A percentile compares a stretch with the other conserved stretches of the same genome.
Conservation (phyloP, 92 coral and sea anemone species). For the Pocillopora grandis region DNA sequence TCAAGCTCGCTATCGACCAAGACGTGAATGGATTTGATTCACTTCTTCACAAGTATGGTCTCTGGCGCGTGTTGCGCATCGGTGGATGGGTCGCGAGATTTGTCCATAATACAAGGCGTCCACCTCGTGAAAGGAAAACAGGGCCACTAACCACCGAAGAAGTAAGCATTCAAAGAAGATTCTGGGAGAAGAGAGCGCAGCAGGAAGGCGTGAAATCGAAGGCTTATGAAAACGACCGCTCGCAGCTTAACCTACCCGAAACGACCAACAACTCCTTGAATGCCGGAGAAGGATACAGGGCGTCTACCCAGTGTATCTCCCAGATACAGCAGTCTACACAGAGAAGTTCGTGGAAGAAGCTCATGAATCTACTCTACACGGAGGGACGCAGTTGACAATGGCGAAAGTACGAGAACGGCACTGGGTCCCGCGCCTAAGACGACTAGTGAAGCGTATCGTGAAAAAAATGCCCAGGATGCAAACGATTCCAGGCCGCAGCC, state of each 20-base stretch:
- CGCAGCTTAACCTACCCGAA: background rate
- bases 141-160: background rate
- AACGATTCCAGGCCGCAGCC: conserved; percentile 17
- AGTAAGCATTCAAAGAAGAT: background rate
- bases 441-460: conserved; percentile 1
- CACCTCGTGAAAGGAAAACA: background rate
- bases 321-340: background rate
- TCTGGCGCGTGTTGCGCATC: background rate
- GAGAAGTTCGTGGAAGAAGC: background rate
- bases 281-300: background rate
- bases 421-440: conserved; percentile 20
- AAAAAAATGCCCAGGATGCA: conserved; percentile 20
- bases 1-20: conserved; percentile 22
- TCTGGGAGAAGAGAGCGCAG: background rate
- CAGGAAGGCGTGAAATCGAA: background rate
- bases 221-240: background rate
- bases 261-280: background rate
- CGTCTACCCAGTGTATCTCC: background rate
- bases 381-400: background rate
- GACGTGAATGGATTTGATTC: background rate
- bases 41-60: background rate
- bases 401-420: background rate
- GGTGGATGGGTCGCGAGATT: background rate
- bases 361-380: background rate
- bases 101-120: background rate